A percentile compares a stretch with the other conserved stretches of the same genome.
Conservation (phyloP, 2,888 invertebrate genomes). For the Byasa hedistus region DNA sequence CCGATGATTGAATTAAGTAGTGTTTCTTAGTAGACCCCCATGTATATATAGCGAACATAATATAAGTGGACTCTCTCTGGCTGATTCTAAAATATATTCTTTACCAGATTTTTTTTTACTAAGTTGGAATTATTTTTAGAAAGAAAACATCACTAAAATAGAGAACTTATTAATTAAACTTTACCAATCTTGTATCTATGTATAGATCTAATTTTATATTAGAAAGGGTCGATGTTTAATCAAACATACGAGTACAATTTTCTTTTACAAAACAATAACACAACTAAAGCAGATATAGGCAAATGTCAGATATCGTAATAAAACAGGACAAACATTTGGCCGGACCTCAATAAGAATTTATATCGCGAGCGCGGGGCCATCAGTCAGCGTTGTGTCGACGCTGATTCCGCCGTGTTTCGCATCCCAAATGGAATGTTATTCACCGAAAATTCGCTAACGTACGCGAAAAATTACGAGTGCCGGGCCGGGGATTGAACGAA, state of each 20-base stretch:
- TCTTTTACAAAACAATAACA: not conserved
- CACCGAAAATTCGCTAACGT: slow-evolving; percentile 72
- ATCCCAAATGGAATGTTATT: slow-evolving; percentile 78
- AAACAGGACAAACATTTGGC: slow-evolving; percentile 45
- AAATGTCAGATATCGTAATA: slow-evolving; percentile 25
- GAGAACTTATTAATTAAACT: not conserved
- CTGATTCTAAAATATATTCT: no score
- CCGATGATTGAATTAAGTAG: no score
- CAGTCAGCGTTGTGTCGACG: slow-evolving; percentile 75
- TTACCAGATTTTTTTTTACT: no score
- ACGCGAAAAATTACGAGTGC: slow-evolving; percentile 77
- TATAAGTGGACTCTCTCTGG: no score
- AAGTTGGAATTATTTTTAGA: no score
- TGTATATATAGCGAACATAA: no score
- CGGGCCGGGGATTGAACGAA: slow-evolving; percentile 74
- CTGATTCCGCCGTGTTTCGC: slow-evolving; percentile 75
- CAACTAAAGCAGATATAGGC: slow-evolving; percentile 1
- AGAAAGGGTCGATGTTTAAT: not conserved
- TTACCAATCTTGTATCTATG: not conserved
- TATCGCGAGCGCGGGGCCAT: slow-evolving; percentile 63
- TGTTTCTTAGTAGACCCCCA: no score
- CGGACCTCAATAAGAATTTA: slow-evolving; percentile 67
- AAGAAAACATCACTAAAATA: not conserved
- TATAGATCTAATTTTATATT: not conserved
- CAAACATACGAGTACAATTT: not conserved